Conservation (phyloP, 2,113 vertebrate genomes). For the Chlorodrepanis virens region DNA sequence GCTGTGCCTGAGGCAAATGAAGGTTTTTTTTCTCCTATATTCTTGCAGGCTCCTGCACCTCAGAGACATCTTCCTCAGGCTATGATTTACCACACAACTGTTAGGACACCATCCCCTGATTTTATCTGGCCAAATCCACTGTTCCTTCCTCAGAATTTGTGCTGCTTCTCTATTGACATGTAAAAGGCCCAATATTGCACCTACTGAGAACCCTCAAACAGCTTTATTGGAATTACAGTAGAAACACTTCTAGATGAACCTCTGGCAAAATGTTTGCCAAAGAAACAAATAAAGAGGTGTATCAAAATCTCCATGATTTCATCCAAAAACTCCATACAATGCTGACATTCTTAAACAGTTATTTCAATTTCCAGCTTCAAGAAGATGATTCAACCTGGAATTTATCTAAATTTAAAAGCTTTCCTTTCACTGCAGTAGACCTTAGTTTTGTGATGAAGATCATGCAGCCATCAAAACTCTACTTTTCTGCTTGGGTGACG, state of each 20-base stretch:
- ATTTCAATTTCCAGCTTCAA: background rate
- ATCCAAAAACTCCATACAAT: background rate
- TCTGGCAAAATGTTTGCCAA: background rate
- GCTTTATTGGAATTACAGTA: background rate
- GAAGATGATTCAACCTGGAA: background rate
- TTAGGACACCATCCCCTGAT: background rate
- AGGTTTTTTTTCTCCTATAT: background rate
- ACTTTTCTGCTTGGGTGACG: background rate
- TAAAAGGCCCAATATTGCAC: background rate
- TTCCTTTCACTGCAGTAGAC: background rate
- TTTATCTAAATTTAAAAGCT: background rate
- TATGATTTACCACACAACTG: background rate
- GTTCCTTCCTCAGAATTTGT: background rate
- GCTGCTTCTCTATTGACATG: fast-evolving
- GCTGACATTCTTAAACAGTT: background rate
- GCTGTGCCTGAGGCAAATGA: background rate
- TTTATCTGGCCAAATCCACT: background rate
- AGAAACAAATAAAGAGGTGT: background rate
- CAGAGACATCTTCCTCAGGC: background rate
- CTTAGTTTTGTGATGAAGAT: background rate
- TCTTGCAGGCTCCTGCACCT: background rate
- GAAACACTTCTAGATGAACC: background rate
- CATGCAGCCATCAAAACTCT: background rate
- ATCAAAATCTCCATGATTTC: background rate
- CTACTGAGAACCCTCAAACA: background rate